Evolutionary conservation across 2,888 invertebrate species (phyloP).

Genomic region (Caenorhabditis angaria): DNA sequence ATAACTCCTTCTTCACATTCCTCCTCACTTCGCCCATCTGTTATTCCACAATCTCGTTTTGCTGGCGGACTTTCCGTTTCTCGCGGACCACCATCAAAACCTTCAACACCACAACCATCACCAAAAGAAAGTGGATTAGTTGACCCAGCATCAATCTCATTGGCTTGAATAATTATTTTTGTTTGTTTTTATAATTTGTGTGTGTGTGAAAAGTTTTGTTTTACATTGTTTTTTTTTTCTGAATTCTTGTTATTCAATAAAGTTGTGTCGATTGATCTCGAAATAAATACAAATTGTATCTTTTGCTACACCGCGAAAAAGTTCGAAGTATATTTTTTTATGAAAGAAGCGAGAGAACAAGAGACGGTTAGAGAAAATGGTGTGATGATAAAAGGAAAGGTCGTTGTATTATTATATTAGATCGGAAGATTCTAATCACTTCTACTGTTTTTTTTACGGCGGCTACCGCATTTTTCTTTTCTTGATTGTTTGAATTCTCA

Average conservation of each 20-base stretch:
- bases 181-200: neutral
- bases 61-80: neutral
- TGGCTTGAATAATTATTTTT: conserved; percentile 11
- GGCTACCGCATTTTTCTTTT: neutral
- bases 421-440: neutral
- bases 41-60: neutral
- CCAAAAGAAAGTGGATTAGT: conserved; percentile 14
- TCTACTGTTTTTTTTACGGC: neutral
- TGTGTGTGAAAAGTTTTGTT: neutral
- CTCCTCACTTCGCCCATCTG: neutral
- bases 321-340: conserved; percentile 4
- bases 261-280: neutral
- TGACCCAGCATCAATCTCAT: conserved; percentile 44
- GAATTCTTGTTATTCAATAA: neutral
- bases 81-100: neutral
- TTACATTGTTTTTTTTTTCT: neutral
- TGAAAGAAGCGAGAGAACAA: neutral
- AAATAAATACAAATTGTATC: neutral
- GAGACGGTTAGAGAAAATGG: neutral
- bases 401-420: neutral
- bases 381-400: neutral
- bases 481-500: neutral
- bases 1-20: neutral
- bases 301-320: conserved; percentile 28
- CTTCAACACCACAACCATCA: neutral